phyloP scores from a whole-genome alignment of 2,797 vertebrate genomes.

The Acestrorhynchus altus region DNA sequence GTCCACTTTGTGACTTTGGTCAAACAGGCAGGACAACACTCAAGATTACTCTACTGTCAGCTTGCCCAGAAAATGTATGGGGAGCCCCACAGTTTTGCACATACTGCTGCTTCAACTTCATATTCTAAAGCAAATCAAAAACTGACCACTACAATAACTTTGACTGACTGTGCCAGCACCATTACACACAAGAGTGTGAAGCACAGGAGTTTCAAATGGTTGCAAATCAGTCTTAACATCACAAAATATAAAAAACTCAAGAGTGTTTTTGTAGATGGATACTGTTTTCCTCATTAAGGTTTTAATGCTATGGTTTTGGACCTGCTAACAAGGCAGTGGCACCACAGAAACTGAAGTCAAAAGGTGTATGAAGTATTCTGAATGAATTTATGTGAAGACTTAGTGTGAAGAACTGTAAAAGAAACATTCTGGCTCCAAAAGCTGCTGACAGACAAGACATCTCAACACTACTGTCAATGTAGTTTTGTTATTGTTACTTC shows the following conservation, averaged over 20 bases:
- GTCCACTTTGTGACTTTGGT: no score
- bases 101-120: no score
- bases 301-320: constrained; percentile 32
- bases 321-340: constrained; percentile 32
- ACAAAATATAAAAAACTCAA: constrained; percentile 28
- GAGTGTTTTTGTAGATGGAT: constrained; percentile 32
- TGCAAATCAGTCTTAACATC: constrained; percentile 16
- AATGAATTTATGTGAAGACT: constrained; percentile 47
- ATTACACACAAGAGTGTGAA: neutral
- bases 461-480: constrained; percentile 48
- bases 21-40: no score
- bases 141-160: neutral
- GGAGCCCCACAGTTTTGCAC: no score
- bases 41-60: no score
- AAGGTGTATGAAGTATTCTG: constrained; percentile 50
- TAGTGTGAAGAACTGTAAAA: constrained; percentile 42
- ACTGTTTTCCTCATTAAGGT: constrained; percentile 42
- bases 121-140: constrained; percentile 11
- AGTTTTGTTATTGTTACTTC: constrained; percentile 57
- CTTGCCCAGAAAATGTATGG: no score
- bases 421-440: constrained; percentile 41
- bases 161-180: neutral
- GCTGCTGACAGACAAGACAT: constrained; percentile 39
- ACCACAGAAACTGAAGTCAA: constrained; percentile 44
- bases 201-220: neutral